Base-by-base conservation (phyloP, 30 jellyfish, hydroid and myxozoan species). In the Aurelia aurita complex sp. Pacific region DNA sequence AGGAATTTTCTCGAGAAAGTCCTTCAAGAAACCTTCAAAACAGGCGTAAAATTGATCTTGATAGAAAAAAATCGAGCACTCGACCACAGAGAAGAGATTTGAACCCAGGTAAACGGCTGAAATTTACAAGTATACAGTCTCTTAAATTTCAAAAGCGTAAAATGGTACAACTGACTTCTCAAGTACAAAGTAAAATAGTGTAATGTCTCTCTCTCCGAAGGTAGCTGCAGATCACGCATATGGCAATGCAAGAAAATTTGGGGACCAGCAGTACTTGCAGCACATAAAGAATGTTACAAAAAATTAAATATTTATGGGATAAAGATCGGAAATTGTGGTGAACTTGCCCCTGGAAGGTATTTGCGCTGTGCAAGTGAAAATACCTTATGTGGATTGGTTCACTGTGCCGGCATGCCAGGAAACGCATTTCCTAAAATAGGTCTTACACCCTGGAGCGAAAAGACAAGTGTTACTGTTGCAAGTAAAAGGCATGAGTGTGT, bases 281-380 rank as follows among this genome's bases (percentile, higher is more conserved):
- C 79, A 54, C 80, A 68, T 8, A 2, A 17, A 12, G 78, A 69
- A 8, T 85, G 95, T 69, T 85, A 63, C 64, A 23, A 10, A 13
- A 14, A 16, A 23, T 29, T 85, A 34, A 85, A 85, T 38, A 55
- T 38, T 1, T 59, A 83, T 19, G 95, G 95, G 2, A 74, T 19
- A 51, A 23, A 85, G 50, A 53, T 46, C 54, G 95, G 95, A 61
- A 75, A 85, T 70, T 85, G 95, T 57, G 95, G 95, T 8, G 59
- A 40, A 40, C 52, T 40, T 40, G 52, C 80, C 11, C 42, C 84
- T 3, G 89, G 95, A 3, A 29, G 32, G 6, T 75, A 74, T 60
- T 68, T 75, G 29, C 61, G 38, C 16, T 85, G 95, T 32, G 40
- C 76, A 10, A 12, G 42, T 40, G 85, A 46, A 4, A 78, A 85